A percentile compares a stretch with the other conserved stretches of the same genome.
Evolutionary conservation across 2,113 vertebrate genomes (phyloP).

Genomic region (Tautogolabrus adspersus): DNA sequence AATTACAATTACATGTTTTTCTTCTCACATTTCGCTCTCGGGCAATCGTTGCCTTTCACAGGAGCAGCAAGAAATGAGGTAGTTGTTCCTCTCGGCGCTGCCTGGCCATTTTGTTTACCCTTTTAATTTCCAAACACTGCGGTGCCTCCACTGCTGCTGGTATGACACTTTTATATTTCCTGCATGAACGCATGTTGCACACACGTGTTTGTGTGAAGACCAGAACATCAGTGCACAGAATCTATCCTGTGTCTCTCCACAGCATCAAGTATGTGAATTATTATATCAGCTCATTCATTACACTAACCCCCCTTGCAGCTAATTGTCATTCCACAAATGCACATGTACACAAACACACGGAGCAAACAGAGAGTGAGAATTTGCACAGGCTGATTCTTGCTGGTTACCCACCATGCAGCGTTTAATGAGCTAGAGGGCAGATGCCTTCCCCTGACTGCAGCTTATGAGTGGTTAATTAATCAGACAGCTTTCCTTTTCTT

Average conservation of each 20-base stretch:
- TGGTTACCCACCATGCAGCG: conserved; percentile 50
- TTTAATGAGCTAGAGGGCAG: conserved; percentile 79
- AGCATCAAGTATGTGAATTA: neutral
- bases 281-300: conserved; percentile 40
- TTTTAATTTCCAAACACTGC: conserved; percentile 7
- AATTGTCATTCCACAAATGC: conserved; percentile 36
- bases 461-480: conserved; percentile 79
- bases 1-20: conserved; percentile 37
- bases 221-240: too few species aligned
- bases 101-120: conserved; percentile 12
- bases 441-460: conserved; percentile 70
- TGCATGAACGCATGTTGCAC: neutral
- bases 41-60: conserved; percentile 26
- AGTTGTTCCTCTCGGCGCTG: neutral
- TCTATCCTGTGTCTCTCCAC: neutral
- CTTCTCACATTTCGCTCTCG: conserved; percentile 23
- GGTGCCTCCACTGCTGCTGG: neutral
- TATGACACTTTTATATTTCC: conserved; percentile 2
- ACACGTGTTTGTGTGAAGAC: neutral
- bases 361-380: conserved; percentile 13
- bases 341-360: conserved; percentile 19
- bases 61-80: conserved; percentile 1
- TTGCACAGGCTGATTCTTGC: conserved; percentile 47
- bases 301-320: conserved; percentile 27
- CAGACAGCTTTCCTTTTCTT: conserved; percentile 55